These are phyloP conservation scores for Cosmopolites sordidus DNA, from an alignment of 2,888 invertebrate genomes.

Conservation along the genomic window DNA sequence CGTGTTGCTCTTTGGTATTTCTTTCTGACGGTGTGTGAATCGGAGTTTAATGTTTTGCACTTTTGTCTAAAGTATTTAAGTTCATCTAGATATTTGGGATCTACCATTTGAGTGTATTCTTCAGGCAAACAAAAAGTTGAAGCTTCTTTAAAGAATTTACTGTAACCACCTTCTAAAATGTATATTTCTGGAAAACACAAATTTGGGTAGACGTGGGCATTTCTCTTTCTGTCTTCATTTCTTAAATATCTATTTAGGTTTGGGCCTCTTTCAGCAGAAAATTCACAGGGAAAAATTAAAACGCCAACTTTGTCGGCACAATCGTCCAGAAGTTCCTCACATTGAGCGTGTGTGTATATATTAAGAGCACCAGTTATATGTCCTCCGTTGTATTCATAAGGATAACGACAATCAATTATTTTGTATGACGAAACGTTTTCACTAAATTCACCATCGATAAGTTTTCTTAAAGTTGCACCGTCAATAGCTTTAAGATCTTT, in stretches of 20 bases:
- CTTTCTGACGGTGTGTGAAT: constrained; percentile 8
- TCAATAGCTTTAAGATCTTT: constrained; percentile 20
- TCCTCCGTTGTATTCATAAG: constrained; percentile 25
- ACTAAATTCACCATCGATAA: constrained; percentile 17
- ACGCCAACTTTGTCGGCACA: constrained; percentile 6
- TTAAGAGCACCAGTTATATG: constrained; percentile 22
- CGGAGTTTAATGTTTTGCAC: constrained; percentile 22
- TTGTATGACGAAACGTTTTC: constrained; percentile 19
- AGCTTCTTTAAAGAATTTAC: constrained; percentile 18
- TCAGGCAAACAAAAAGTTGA: constrained; percentile 14
- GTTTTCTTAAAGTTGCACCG: constrained; percentile 11
- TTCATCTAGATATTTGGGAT: constrained; percentile 11
- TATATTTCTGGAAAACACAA: constrained; percentile 25
- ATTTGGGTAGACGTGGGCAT: constrained; percentile 16
- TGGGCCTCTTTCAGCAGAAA: constrained; percentile 25
- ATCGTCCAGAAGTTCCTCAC: constrained; percentile 19
- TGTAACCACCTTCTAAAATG: constrained; percentile 25
- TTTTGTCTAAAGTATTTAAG: constrained; percentile 17
- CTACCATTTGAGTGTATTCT: constrained; percentile 17
- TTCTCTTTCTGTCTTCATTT: constrained; percentile 19
- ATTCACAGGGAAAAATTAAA: constrained; percentile 26
- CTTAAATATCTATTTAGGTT: constrained; percentile 20
- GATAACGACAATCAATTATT: constrained; percentile 25
- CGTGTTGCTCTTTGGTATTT: constrained; percentile 6
- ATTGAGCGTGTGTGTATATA: constrained; percentile 22